Percentiles rank a stretch among this genome's conserved stretches.
Conservation (phyloP, 2,797 vertebrate species). For the Muscicapa comitata region DNA sequence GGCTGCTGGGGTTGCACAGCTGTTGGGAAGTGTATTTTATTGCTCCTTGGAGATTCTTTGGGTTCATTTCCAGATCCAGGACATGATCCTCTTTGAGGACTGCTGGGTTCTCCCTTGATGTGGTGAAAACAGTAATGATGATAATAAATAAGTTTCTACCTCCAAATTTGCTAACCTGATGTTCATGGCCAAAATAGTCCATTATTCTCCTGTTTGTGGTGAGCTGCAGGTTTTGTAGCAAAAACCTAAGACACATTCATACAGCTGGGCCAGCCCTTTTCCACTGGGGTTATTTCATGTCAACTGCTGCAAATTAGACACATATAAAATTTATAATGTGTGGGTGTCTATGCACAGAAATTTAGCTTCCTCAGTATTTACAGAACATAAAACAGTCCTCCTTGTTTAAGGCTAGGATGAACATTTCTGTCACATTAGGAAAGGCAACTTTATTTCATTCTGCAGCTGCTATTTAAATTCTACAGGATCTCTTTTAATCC, state of each 20-base stretch:
- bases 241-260: not conserved
- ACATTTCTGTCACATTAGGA: slow-evolving; percentile 31
- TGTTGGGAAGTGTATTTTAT: not conserved
- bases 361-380: slow-evolving; percentile 17
- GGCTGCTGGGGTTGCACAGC: not conserved
- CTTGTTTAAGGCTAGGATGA: slow-evolving; percentile 33
- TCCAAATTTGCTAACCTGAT: not conserved
- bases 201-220: not conserved
- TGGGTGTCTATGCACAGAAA: not conserved
- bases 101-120: not conserved
- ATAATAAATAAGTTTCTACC: not conserved
- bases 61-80: not conserved
- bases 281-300: not conserved
- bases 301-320: not conserved
- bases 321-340: not conserved
- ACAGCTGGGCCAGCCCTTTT: not conserved
- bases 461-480: slow-evolving; percentile 24
- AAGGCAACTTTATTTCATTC: slow-evolving; percentile 36
- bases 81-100: not conserved
- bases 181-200: accelerated
- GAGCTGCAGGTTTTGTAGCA: not conserved
- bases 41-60: not conserved
- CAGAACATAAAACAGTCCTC: slow-evolving; percentile 36
- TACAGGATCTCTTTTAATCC: slow-evolving; percentile 32
- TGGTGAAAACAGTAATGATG: not conserved